These are phyloP conservation scores for Paraescarpia echinospica DNA, from an alignment of 1,140 invertebrate genomes.

Conservation along the genomic window DNA sequence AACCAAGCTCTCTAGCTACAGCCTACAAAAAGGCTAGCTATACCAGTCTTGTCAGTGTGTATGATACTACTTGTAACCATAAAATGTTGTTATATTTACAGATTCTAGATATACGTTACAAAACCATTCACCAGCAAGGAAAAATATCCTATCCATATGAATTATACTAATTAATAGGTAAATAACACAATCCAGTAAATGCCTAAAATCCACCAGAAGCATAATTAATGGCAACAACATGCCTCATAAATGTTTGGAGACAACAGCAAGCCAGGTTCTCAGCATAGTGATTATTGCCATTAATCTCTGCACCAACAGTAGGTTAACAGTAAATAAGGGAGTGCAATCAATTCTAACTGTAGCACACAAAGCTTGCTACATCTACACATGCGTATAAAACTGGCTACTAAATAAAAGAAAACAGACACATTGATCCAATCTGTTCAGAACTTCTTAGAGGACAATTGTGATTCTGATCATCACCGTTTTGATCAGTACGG, in stretches of 20 bases:
- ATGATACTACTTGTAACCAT: not conserved
- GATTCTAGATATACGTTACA: not conserved
- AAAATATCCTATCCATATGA: not conserved
- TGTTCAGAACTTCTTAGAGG: conserved; percentile 5
- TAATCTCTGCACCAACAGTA: not conserved
- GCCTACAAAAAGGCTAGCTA: not conserved
- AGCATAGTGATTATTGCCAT: not conserved
- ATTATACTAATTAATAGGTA: not conserved
- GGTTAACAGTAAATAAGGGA: not conserved
- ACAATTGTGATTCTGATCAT: conserved; percentile 1
- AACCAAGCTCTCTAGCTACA: not conserved
- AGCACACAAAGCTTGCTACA: conserved; percentile 4
- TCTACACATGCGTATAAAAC: not conserved
- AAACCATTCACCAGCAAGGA: not conserved
- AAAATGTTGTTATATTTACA: not conserved
- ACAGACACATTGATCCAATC: not conserved
- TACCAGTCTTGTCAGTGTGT: not conserved
- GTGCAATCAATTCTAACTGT: not conserved
- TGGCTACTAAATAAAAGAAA: not conserved
- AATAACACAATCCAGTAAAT: not conserved
- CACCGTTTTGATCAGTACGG: not conserved
- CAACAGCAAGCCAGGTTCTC: not conserved
- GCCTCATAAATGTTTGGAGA: not conserved
- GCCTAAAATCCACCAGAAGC: not conserved
- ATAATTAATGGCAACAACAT: not conserved